Base-by-base conservation (phyloP, 2,888 invertebrate species). In the Sminthurides aquaticus region DNA sequence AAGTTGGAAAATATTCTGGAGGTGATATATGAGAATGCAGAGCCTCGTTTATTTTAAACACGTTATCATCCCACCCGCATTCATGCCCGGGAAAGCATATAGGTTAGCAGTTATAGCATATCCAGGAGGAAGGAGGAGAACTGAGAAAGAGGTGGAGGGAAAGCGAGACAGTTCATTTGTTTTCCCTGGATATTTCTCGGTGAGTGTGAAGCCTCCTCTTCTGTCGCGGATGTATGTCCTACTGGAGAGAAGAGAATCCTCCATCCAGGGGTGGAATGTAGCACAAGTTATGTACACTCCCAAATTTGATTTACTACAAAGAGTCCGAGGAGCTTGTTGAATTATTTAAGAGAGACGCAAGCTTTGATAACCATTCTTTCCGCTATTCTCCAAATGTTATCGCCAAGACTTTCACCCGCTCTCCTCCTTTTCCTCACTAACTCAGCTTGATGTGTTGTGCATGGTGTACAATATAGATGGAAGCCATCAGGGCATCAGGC, bases 281-380 rank as follows among this genome's bases (percentile, higher is more conserved):
- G n/a, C n/a, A 15, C 5, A 34, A 34, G 43, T 34, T 52, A 52
- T 15, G 20, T 52, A 52, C 52, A 52, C 20, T 52, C 20, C 11
- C 52, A 52, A 52, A 52, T 52, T 52, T 52, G 52, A 52, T 52
- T 52, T 52, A 52, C 15, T 52, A 20, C 52, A 52, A 8, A 18
- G 15, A 8, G 3, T 52, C 22, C 5, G 52, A 52, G 52, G 20
- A 52, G 52, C 52, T 52, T 52, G 52, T 52, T 52, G 52, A 52
- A 52, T 52, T 52, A 52, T 52, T 52, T 52, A 52, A 52, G 52
- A 52, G 52, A 20, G 5, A 52, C 3, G 20, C 52, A 15, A 5
- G 20, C 20, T 20, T 5, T 52, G 52, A 52, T 52, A 52, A 52
- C 52, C 52, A 52, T 52, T 52, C 11, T 52, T 52, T 52, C 52